Conservation (phyloP, 2,113 vertebrate genomes). For the Symphodus melops region DNA sequence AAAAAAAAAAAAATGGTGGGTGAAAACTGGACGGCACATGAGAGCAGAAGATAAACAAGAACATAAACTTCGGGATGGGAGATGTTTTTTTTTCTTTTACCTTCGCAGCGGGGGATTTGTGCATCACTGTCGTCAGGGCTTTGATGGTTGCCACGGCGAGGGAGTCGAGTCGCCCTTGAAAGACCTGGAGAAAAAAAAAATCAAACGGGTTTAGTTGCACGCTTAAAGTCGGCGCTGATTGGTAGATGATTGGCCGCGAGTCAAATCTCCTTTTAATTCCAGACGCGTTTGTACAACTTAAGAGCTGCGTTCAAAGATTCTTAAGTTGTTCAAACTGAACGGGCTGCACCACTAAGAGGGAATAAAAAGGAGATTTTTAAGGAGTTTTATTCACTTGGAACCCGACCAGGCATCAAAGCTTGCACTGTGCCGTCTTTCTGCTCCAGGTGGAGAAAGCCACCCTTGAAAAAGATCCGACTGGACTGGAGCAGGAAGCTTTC, state of each 20-base stretch:
- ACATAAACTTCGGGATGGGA: too few relatives aligned
- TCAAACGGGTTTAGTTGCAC: constrained; percentile 9
- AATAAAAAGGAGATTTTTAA: constrained; percentile 33
- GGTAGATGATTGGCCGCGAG: background rate
- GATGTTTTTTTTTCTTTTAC: constrained; percentile 84
- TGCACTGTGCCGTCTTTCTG: constrained; percentile 50
- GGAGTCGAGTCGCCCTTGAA: constrained; percentile 92
- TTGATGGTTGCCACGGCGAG: constrained; percentile 95
- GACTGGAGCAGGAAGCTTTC: constrained; percentile 57
- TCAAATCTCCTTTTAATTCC: constrained; percentile 40
- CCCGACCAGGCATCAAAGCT: constrained; percentile 33
- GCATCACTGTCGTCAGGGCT: constrained; percentile 96
- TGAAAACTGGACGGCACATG: background rate
- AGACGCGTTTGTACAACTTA: constrained; percentile 26
- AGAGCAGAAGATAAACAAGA: background rate
- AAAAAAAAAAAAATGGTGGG: background rate
- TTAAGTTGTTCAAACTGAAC: constrained; percentile 24
- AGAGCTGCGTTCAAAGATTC: constrained; percentile 22
- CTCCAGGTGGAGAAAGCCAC: constrained; percentile 41
- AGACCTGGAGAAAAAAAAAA: constrained; percentile 83
- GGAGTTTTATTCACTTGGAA: constrained; percentile 39
- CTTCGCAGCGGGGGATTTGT: constrained; percentile 98
- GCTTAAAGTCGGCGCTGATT: background rate
- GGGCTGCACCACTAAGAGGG: constrained; percentile 36
- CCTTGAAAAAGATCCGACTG: constrained; percentile 27